A percentile compares a stretch with the other conserved stretches of the same genome.
These are phyloP conservation scores for Trogon surrucura DNA, from an alignment of 2,113 vertebrate genomes.

Conservation along the genomic window DNA sequence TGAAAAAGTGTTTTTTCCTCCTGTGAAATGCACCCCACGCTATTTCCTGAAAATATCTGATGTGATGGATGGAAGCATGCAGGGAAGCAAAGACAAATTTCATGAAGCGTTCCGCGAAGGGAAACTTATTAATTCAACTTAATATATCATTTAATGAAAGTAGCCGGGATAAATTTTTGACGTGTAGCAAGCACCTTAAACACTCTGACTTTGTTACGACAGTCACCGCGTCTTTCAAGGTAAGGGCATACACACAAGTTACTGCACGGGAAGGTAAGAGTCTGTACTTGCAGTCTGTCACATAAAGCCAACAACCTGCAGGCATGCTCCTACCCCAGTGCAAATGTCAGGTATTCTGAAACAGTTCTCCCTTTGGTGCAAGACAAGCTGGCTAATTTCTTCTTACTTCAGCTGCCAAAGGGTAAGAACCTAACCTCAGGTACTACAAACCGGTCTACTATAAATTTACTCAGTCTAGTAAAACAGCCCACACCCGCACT, in stretches of 20 bases:
- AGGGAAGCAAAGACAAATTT: constrained; percentile 1
- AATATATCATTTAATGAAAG: not conserved
- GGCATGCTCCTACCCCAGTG: not conserved
- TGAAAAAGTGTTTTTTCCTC: not conserved
- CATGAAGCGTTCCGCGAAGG: not conserved
- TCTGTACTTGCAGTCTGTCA: not conserved
- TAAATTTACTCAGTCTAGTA: not conserved
- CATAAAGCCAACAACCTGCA: not conserved
- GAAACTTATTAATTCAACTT: not conserved
- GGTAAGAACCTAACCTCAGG: not conserved
- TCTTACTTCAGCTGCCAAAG: not conserved
- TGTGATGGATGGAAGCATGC: not conserved
- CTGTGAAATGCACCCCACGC: not conserved
- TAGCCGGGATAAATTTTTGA: not conserved
- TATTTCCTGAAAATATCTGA: not conserved
- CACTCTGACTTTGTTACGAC: not conserved
- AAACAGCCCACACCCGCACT: not conserved
- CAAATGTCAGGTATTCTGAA: not conserved
- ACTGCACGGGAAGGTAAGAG: not conserved
- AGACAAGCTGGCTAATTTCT: not conserved
- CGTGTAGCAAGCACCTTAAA: not conserved
- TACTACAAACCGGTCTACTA: not conserved
- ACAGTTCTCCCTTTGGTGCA: not conserved
- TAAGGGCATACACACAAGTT: not conserved
- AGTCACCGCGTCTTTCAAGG: not conserved